Conservation (phyloP, 2,797 vertebrate genomes). For the Mionectes olivaceus region DNA sequence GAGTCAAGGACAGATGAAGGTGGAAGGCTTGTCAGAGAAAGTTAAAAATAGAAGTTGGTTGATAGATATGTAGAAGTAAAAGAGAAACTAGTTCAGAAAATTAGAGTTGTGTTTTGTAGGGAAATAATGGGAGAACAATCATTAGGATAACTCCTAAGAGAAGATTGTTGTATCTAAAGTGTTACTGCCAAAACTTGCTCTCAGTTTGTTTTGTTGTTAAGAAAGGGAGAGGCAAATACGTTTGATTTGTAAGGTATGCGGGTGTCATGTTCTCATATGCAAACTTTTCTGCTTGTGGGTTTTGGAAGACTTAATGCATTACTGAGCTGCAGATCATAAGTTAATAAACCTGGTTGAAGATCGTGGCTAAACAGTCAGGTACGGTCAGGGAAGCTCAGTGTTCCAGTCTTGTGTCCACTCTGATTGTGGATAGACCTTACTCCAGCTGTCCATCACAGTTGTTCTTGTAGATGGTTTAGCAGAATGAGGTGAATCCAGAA, state of each 20-base stretch:
- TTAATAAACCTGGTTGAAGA: background rate
- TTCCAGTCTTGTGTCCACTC: background rate
- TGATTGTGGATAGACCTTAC: background rate
- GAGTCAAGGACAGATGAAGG: background rate
- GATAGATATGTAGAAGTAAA: background rate
- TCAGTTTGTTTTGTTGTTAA: background rate
- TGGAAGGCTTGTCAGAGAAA: background rate
- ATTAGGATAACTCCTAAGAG: background rate
- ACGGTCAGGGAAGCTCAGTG: background rate
- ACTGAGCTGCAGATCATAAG: background rate
- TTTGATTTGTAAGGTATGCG: background rate
- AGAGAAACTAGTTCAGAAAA: background rate
- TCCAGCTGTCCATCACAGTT: background rate
- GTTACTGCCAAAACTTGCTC: background rate
- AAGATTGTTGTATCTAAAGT: background rate
- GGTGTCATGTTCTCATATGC: background rate
- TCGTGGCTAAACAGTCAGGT: background rate
- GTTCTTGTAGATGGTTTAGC: background rate
- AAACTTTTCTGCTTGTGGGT: background rate
- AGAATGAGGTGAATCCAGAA: background rate
- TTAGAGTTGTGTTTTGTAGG: background rate
- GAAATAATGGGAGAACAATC: background rate
- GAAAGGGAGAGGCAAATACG: background rate
- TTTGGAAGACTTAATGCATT: background rate
- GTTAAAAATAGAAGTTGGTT: background rate